Conservation (phyloP, 1,140 invertebrate species). For the Drosophila rufa region DNA sequence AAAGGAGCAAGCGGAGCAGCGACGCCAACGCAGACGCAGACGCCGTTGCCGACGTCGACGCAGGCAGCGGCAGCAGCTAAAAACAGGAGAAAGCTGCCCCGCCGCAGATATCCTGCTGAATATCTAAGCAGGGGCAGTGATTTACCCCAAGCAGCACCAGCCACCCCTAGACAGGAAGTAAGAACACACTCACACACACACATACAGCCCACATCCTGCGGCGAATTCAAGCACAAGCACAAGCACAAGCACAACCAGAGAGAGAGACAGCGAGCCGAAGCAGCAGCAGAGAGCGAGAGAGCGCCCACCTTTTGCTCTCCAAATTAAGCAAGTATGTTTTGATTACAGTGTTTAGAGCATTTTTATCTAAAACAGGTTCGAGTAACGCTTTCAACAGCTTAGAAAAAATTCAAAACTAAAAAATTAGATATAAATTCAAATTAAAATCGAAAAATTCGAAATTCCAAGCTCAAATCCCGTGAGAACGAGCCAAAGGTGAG, state of each 20-base stretch:
- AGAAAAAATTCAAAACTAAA: background rate
- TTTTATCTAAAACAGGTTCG: constrained; percentile 49
- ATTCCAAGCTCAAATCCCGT: constrained; percentile 10
- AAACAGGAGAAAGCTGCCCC: constrained; percentile 54
- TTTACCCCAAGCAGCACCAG: constrained; percentile 65
- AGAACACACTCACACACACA: background rate
- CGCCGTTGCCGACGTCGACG: constrained; percentile 28
- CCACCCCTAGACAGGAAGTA: constrained; percentile 76
- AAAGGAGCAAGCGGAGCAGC: constrained; percentile 26
- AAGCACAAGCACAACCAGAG: constrained; percentile 28
- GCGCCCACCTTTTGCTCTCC: constrained; percentile 58
- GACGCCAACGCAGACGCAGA: constrained; percentile 21
- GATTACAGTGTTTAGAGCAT: constrained; percentile 54
- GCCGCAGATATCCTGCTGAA: constrained; percentile 73
- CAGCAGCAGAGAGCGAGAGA: constrained; percentile 53
- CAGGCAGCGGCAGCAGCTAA: constrained; percentile 76
- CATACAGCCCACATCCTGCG: constrained; percentile 64
- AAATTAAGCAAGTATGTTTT: constrained; percentile 79
- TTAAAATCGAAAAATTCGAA: constrained; percentile 18
- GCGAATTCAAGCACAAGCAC: constrained; percentile 64
- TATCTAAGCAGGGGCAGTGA: constrained; percentile 77
- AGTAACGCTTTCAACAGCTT: constrained; percentile 13
- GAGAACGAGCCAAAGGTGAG: constrained; percentile 32
- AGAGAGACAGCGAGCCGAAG: constrained; percentile 37
- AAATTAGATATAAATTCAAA: background rate